Percentiles rank a stretch among this genome's conserved stretches.
phyloP scores from a whole-genome alignment of 2,113 vertebrate genomes.

The Vireo altiloquus region DNA sequence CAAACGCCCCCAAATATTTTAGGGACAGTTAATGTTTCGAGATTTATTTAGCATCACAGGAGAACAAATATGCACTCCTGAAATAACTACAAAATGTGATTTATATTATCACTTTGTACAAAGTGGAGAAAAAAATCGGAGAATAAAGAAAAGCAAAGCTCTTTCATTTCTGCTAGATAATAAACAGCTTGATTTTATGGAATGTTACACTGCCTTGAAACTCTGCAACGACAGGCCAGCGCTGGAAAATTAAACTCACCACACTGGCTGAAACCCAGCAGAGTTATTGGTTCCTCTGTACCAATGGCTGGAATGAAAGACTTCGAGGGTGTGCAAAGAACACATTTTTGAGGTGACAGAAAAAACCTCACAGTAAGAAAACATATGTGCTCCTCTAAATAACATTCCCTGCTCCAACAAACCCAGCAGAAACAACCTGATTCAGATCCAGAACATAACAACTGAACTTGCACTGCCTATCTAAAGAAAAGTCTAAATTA shows the following conservation, averaged over 20 bases:
- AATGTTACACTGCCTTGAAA: background rate
- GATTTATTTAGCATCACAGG: background rate
- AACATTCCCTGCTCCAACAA: background rate
- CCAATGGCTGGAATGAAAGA: background rate
- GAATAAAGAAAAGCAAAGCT: background rate
- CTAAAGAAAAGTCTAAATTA: background rate
- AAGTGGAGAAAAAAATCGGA: background rate
- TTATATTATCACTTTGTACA: background rate
- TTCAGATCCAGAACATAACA: background rate
- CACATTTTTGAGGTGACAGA: background rate
- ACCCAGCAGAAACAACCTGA: background rate
- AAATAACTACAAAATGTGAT: conserved; percentile 12
- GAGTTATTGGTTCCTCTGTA: background rate
- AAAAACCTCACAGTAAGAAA: background rate
- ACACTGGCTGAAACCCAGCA: background rate
- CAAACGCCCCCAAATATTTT: background rate
- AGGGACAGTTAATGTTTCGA: background rate
- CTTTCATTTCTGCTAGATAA: background rate
- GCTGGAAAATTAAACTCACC: background rate
- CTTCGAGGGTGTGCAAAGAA: background rate
- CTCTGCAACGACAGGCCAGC: background rate
- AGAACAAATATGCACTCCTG: background rate
- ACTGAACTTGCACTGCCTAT: background rate
- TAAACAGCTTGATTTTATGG: background rate
- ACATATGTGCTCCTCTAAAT: background rate